Evolutionary conservation across 2,113 vertebrate species (phyloP).

Genomic region (Rhea pennata): DNA sequence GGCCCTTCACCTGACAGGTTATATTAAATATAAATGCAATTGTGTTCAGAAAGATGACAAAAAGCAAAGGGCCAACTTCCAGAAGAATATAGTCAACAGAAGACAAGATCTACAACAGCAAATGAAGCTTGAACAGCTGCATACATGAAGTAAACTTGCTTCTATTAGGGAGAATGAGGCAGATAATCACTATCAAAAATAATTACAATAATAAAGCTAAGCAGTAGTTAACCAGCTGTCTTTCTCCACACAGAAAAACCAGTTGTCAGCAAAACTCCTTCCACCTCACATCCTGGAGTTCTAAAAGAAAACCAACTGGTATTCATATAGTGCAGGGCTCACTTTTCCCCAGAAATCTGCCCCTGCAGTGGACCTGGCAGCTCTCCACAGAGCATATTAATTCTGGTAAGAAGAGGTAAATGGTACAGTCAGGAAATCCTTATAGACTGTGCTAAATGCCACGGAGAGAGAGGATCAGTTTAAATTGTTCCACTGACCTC

Average conservation of each 20-base stretch:
- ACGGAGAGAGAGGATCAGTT: no score
- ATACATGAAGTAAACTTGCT: neutral
- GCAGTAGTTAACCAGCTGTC: neutral
- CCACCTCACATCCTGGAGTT: neutral
- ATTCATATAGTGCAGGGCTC: neutral
- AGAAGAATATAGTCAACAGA: neutral
- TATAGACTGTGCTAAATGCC: neutral
- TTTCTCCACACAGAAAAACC: neutral
- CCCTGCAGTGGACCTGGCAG: neutral
- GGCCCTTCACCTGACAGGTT: neutral
- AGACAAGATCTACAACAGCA: neutral
- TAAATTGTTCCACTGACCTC: neutral
- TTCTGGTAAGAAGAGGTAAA: neutral
- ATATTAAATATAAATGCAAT: neutral
- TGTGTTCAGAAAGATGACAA: neutral
- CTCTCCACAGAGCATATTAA: neutral
- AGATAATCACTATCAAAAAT: neutral
- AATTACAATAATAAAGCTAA: neutral
- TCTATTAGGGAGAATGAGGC: neutral
- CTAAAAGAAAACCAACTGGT: neutral
- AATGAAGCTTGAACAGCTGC: neutral
- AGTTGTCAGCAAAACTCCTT: neutral
- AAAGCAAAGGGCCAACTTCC: neutral
- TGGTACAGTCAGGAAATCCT: neutral
- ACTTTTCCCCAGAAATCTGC: neutral